A percentile compares a stretch with the other conserved stretches of the same genome.
Evolutionary conservation across 2,888 invertebrate genomes (phyloP).

Genomic region (Periphyllus acericola): DNA sequence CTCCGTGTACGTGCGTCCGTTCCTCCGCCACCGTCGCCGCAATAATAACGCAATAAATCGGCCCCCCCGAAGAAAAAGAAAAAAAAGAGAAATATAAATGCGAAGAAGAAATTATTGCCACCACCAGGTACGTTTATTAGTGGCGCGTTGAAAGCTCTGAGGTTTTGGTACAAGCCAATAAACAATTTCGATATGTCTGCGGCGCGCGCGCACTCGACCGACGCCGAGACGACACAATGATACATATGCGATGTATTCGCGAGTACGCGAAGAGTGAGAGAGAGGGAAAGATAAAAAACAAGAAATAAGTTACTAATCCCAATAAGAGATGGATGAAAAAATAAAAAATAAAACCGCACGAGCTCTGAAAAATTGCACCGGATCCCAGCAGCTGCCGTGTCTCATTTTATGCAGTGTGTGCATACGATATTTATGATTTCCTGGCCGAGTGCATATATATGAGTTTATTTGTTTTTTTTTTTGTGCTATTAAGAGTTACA

Average conservation of each 20-base stretch:
- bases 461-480: slow-evolving; percentile 20
- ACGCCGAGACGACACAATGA: slow-evolving; percentile 2
- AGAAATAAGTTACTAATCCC: neutral
- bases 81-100: neutral
- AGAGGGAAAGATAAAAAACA: neutral
- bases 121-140: neutral
- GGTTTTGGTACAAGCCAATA: slow-evolving; percentile 38
- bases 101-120: slow-evolving; percentile 21
- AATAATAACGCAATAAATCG: slow-evolving; percentile 25
- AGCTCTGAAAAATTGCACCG: slow-evolving; percentile 38
- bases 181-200: slow-evolving; percentile 28
- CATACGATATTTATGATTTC: slow-evolving; percentile 53
- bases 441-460: slow-evolving; percentile 2
- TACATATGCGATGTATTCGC: neutral
- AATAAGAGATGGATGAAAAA: neutral
- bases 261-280: neutral
- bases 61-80: neutral
- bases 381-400: neutral
- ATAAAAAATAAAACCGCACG: neutral
- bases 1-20: neutral
- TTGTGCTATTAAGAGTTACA: neutral
- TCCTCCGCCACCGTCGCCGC: neutral
- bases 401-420: slow-evolving; percentile 20
- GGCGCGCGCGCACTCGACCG: neutral
- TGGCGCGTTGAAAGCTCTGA: slow-evolving; percentile 7